phyloP scores from a whole-genome alignment of 2,888 invertebrate genomes.

The Eudasyphora cyanicolor region DNA sequence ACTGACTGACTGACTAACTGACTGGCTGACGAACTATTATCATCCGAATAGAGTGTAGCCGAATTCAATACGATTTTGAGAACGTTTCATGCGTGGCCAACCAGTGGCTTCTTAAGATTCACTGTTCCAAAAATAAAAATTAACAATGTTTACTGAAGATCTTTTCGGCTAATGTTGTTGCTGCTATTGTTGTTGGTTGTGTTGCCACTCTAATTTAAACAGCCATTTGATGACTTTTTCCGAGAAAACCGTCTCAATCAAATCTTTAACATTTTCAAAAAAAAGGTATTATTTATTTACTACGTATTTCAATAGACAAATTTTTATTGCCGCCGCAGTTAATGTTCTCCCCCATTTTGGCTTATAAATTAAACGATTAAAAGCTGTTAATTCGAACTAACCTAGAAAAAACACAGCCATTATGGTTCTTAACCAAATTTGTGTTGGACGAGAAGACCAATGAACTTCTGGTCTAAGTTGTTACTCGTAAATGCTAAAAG shows the following conservation, averaged over 20 bases:
- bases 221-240: slow-evolving; percentile 58
- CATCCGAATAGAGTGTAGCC: too few relatives aligned
- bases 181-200: slow-evolving; percentile 16
- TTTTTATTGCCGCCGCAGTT: slow-evolving; percentile 21
- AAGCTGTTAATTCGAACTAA: neutral
- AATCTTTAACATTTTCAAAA: slow-evolving; percentile 41
- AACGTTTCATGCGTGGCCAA: neutral
- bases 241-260: slow-evolving; percentile 51
- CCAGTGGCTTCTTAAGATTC: neutral
- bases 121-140: neutral
- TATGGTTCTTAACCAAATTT: too few relatives aligned
- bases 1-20: neutral
- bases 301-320: slow-evolving; percentile 51
- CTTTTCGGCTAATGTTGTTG: neutral
- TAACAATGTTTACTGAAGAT: neutral
- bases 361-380: slow-evolving; percentile 27
- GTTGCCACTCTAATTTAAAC: slow-evolving; percentile 49
- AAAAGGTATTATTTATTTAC: too few relatives aligned
- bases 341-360: slow-evolving; percentile 10
- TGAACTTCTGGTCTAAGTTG: neutral
- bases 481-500: too few relatives aligned
- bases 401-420: too few relatives aligned
- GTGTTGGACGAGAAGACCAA: neutral
- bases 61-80: slow-evolving; percentile 13
- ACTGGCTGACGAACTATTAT: neutral